Evolutionary conservation across 2,888 invertebrate species (phyloP).

Genomic region (Thera britannica): DNA sequence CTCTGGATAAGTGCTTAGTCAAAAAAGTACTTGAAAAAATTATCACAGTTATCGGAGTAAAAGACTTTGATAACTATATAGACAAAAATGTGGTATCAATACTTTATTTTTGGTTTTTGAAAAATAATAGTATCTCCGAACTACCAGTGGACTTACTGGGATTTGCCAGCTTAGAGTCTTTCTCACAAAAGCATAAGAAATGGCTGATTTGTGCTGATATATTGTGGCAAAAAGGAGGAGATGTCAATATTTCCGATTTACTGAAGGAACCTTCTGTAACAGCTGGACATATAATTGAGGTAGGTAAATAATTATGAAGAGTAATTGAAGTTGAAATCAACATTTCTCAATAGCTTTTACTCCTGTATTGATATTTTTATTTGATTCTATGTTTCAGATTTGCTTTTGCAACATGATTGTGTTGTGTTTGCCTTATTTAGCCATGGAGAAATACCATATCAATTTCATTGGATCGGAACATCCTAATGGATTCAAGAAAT

Average conservation of each 20-base stretch:
- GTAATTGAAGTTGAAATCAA: neutral
- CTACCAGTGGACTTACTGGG: slow-evolving; percentile 75
- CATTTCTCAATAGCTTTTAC: neutral
- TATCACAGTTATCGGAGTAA: slow-evolving; percentile 50
- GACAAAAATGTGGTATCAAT: slow-evolving; percentile 76
- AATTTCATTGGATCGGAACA: slow-evolving; percentile 47
- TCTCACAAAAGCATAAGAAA: slow-evolving; percentile 73
- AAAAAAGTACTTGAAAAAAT: slow-evolving; percentile 74
- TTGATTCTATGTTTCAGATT: slow-evolving; percentile 58
- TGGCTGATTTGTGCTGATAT: slow-evolving; percentile 77
- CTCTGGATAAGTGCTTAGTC: slow-evolving; percentile 68
- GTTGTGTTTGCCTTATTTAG: slow-evolving; percentile 71
- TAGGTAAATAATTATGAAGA: slow-evolving; percentile 34
- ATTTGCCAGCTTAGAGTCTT: slow-evolving; percentile 59
- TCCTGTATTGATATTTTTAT: slow-evolving; percentile 8
- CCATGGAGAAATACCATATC: slow-evolving; percentile 64
- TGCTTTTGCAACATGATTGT: slow-evolving; percentile 69
- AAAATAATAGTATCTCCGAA: slow-evolving; percentile 61
- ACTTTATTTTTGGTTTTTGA: slow-evolving; percentile 77
- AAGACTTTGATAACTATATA: slow-evolving; percentile 62
- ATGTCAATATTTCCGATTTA: slow-evolving; percentile 57
- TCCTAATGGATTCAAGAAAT: slow-evolving; percentile 44
- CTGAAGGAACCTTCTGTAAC: slow-evolving; percentile 50
- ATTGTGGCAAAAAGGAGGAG: slow-evolving; percentile 67
- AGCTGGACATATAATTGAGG: slow-evolving; percentile 49